Conservation (phyloP, 2,797 vertebrate species). For the Chelmon rostratus region DNA sequence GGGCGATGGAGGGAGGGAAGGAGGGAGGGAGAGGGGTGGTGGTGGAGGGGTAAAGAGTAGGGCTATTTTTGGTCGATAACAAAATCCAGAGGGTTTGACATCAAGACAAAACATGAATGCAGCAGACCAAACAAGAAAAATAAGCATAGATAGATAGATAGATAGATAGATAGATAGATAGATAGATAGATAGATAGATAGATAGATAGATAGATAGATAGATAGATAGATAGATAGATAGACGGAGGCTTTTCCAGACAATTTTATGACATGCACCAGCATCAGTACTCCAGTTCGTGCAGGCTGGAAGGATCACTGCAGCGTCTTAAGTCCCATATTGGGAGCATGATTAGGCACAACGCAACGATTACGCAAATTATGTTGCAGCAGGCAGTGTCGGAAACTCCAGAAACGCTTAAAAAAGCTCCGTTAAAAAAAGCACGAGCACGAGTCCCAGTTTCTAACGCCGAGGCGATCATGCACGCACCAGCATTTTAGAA, state of each 20-base stretch:
- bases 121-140: conserved; percentile 70
- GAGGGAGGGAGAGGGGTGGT: conserved; percentile 16
- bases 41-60: conserved; percentile 64
- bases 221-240: conserved; percentile 68
- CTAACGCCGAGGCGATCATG: conserved; percentile 13
- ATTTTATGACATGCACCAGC: conserved; percentile 61
- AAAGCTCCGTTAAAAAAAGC: conserved; percentile 41
- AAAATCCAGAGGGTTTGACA: conserved; percentile 78
- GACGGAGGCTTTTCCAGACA: conserved; percentile 48
- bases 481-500: conserved; percentile 14
- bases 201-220: conserved; percentile 69
- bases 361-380: conserved; percentile 85
- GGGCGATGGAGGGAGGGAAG: conserved; percentile 25
- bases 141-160: conserved; percentile 45
- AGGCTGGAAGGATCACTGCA: conserved; percentile 78
- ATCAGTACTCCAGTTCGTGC: conserved; percentile 72
- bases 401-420: conserved; percentile 69
- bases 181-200: conserved; percentile 55
- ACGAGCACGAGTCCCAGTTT: conserved; percentile 40
- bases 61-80: conserved; percentile 82
- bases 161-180: conserved; percentile 58
- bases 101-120: conserved; percentile 78
- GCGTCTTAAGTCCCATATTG: conserved; percentile 84
- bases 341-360: conserved; percentile 86
- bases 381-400: conserved; percentile 78